These are phyloP conservation scores for Jordanella pulchra DNA, from an alignment of 2,797 vertebrate genomes.

Conservation along the genomic window DNA sequence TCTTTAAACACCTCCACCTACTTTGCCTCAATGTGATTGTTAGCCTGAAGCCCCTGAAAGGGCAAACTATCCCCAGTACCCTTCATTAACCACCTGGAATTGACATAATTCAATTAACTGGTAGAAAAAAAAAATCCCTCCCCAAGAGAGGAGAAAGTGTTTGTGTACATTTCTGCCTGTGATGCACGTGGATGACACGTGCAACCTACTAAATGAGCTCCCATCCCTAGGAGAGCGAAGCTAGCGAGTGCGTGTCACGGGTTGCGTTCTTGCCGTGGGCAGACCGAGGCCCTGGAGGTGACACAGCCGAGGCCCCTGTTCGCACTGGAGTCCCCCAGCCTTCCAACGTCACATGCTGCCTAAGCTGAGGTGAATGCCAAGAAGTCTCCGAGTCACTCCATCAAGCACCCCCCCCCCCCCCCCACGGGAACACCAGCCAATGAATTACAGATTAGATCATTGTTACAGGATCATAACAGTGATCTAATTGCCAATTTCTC, in stretches of 20 bases:
- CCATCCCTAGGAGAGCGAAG: constrained; percentile 38
- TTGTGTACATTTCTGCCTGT: constrained; percentile 42
- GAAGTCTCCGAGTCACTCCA: constrained; percentile 62
- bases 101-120: constrained; percentile 75
- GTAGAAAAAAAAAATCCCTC: constrained; percentile 37
- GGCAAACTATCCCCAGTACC: constrained; percentile 43
- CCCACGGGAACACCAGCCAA: constrained; percentile 72
- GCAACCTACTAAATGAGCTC: constrained; percentile 22
- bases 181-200: constrained; percentile 10
- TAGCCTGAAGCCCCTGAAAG: constrained; percentile 59
- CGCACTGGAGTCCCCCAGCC: constrained; percentile 15
- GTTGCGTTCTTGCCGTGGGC: constrained; percentile 71
- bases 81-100: constrained; percentile 74
- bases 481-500: constrained; percentile 85
- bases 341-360: constrained; percentile 11
- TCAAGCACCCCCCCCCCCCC: constrained; percentile 40
- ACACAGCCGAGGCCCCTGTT: constrained; percentile 14
- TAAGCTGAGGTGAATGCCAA: constrained; percentile 67
- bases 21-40: constrained; percentile 55
- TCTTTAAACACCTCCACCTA: constrained; percentile 21
- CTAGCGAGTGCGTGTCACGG: constrained; percentile 35
- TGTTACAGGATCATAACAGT: constrained; percentile 84
- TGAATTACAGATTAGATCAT: constrained; percentile 84
- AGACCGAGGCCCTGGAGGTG: constrained; percentile 34
- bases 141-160: constrained; percentile 41